phyloP scores from a whole-genome alignment of 2,113 vertebrate species.

The Trochalopteron elliotii region DNA sequence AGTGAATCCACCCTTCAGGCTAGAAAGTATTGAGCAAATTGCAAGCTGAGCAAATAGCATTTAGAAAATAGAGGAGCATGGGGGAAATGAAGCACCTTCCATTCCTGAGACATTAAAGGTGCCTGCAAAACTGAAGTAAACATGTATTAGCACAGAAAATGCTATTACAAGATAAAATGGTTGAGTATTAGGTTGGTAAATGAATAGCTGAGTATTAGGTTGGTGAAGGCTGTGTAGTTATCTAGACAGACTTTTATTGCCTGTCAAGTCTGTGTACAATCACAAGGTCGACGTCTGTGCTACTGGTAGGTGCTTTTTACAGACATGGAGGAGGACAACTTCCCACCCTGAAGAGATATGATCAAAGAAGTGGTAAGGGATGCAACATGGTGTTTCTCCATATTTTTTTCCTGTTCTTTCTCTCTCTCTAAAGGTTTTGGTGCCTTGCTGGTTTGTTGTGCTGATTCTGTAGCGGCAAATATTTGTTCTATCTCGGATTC shows the following conservation, averaged over 20 bases:
- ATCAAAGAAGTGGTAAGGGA: constrained; percentile 57
- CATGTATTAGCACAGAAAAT: not conserved
- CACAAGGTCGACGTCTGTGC: constrained; percentile 22
- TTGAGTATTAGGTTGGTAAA: not conserved
- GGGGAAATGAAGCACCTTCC: not conserved
- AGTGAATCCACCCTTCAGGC: not conserved
- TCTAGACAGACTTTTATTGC: not conserved
- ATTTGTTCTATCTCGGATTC: not conserved
- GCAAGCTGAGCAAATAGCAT: not conserved
- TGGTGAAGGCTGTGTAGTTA: not conserved
- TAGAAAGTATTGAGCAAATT: not conserved
- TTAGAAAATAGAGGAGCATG: not conserved
- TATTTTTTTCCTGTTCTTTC: not conserved
- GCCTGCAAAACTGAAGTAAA: not conserved
- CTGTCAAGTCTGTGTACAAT: constrained; percentile 15
- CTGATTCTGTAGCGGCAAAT: not conserved
- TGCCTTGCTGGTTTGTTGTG: constrained; percentile 1
- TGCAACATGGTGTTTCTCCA: not conserved
- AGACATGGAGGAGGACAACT: constrained; percentile 27
- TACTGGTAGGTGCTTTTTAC: constrained; percentile 46
- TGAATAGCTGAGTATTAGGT: not conserved
- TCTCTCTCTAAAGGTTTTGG: not conserved
- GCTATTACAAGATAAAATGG: not conserved
- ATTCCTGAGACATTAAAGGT: not conserved
- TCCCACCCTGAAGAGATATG: not conserved